Base-by-base conservation (phyloP, 2,888 invertebrate species). In the Nebria salina region DNA sequence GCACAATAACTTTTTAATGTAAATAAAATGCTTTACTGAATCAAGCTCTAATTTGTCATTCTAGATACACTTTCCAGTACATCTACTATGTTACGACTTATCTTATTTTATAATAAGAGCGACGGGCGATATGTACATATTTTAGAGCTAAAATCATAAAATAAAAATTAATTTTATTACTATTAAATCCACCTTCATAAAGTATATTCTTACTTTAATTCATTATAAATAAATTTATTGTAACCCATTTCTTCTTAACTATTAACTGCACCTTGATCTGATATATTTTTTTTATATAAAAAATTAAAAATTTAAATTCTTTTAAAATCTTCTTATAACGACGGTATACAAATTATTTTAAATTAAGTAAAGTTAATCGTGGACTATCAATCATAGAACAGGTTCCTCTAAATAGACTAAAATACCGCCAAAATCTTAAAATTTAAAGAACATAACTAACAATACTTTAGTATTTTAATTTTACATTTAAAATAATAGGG, bases 41-140 rank as follows among this genome's bases (percentile, higher is more conserved):
- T 86, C 89, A 92, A 93, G 91, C 91, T 92, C 89, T 91, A 92
- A 91, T 91, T 91, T 91, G 91, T 86, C 20, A 20, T 20, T 20
- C 20, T 20, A 20, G 20, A 20, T 20, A 20, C 20, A 20, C 20
- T 20, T 20, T 94, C 93, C 93, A 91, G 92, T 93, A 93, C 90
- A 89, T 90, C 93, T 93, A 94, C 94, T 94, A 91, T 94, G 94
- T 94, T 94, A 94, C 94, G 94, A 94, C 94, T 94, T 94, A 92
- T 94, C 92, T 90, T 92, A 92, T 89, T 86, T 92, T 91, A 89
- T 85, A 87, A 90, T 90, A 92, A 93, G 92, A 93, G 92, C 90
- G 93, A 94, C 93, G 94, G 94, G 94, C 94, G 92, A 93, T 94
- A 91, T 94, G 94, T 94, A 91, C 93, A 93, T 93, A 92, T 91